A percentile compares a stretch with the other conserved stretches of the same genome.
These are phyloP conservation scores for Rhopalosiphum padi DNA, from an alignment of 1,140 invertebrate species.

Conservation along the genomic window DNA sequence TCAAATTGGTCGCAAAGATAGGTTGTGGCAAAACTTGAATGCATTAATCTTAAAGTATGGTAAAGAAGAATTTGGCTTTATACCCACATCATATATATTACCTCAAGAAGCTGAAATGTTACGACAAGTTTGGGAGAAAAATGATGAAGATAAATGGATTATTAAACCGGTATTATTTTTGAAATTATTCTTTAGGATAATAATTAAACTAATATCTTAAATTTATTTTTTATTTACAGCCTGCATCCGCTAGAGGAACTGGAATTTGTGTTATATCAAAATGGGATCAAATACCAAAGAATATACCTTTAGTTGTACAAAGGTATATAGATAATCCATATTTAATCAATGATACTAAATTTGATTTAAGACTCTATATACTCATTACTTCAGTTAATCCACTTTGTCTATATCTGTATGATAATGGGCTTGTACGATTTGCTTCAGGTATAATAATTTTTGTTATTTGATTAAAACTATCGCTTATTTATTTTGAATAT, in stretches of 20 bases:
- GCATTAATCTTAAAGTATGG: conserved; percentile 79
- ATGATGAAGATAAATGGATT: conserved; percentile 76
- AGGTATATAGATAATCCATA: conserved; percentile 85
- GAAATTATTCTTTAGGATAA: background rate
- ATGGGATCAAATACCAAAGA: conserved; percentile 92
- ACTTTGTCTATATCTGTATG: conserved; percentile 89
- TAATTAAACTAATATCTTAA: background rate
- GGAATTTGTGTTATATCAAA: conserved; percentile 93
- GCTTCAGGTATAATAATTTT: conserved; percentile 74
- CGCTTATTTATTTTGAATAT: conserved; percentile 57
- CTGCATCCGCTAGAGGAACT: conserved; percentile 91
- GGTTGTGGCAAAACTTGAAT: conserved; percentile 87
- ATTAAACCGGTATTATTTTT: conserved; percentile 74
- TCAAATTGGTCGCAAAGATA: conserved; percentile 95
- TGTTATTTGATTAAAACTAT: background rate
- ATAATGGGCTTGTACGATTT: conserved; percentile 93
- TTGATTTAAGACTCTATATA: conserved; percentile 91
- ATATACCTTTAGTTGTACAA: conserved; percentile 88
- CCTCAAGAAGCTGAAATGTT: conserved; percentile 85
- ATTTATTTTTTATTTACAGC: conserved; percentile 64
- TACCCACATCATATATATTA: conserved; percentile 91
- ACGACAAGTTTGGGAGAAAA: conserved; percentile 84
- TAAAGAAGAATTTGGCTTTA: conserved; percentile 80
- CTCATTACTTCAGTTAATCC: conserved; percentile 95
- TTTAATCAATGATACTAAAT: conserved; percentile 93